Conservation (phyloP, 2,797 vertebrate genomes). For the Sparidentex hasta region DNA sequence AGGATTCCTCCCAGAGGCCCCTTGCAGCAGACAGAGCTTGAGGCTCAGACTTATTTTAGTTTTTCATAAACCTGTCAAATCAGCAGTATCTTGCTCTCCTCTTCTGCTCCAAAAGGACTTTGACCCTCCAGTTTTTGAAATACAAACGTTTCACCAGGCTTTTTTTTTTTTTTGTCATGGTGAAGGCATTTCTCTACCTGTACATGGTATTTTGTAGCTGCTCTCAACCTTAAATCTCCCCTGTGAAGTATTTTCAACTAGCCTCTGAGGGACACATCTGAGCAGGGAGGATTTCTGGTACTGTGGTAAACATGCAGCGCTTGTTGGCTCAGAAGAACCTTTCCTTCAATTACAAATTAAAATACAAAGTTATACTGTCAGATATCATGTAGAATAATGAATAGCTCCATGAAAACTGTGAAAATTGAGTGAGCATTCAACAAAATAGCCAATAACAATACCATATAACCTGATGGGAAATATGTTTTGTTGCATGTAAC, state of each 20-base stretch:
- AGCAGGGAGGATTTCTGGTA: not conserved
- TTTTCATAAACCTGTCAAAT: constrained; percentile 42
- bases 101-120: not conserved
- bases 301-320: not conserved
- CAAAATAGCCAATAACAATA: not conserved
- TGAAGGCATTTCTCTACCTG: constrained; percentile 1
- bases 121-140: constrained; percentile 10
- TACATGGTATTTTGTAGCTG: not conserved
- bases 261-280: not conserved
- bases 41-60: constrained; percentile 20
- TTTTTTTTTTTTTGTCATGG: not conserved
- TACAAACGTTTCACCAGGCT: not conserved
- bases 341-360: constrained; percentile 1
- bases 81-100: constrained; percentile 2
- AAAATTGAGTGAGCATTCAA: not conserved
- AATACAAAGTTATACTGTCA: not conserved
- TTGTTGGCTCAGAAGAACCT: not conserved
- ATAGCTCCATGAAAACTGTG: not conserved
- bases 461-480: too few species aligned
- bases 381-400: not conserved
- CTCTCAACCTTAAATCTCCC: not conserved
- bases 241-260: not conserved
- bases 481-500: too few species aligned
- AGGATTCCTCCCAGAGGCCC: constrained; percentile 36
- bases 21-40: constrained; percentile 33